Evolutionary conservation across 2,888 invertebrate species (phyloP), one percentile per base, ranked within the genome.

Genomic region (Cristatella mucedo): DNA sequence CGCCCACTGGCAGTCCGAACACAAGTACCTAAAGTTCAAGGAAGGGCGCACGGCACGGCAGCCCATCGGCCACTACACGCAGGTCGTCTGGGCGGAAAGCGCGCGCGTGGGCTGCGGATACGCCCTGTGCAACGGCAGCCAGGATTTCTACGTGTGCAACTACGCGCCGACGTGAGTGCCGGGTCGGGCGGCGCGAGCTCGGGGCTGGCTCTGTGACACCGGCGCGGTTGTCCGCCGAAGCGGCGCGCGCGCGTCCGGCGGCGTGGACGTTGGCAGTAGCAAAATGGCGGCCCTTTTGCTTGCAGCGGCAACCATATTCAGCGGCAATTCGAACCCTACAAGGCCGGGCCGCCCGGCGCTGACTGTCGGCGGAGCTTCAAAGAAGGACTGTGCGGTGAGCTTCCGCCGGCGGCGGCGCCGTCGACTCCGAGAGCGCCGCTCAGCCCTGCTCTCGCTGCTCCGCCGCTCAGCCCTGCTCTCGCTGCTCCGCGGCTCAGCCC

Each of bases 61-160:
- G 5, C 22, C 24, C 7, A 36, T 36, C n/a, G 36, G 36, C n/a
- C 36, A 36, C 24, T 36, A 36, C 18, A 36, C 36, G 19, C 41
- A 40, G 38, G 42, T 42, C 32, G 40, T 46, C 31, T 34, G 43
- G 40, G 41, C 40, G 7, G 21, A 21, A n/a, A 26, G 42, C 2
- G 37, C 43, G 5, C 40, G 36, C 18, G 16, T 48, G 15, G 48
- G 48, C 13, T 48, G 48, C 40, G 46, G 45, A 9, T 43, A 43
- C 31, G 44, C 45, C 18, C 38, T 44, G 16, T 47, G 47, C 33
- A 40, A 45, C 19, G 39, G 34, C 29, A 38, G 41, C 7, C 20
- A 40, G n/a, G 29, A 41, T 22, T 44, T 32, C 41, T 44, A 44
- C 26, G 44, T 44, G 30, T 44, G 44, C 22, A 42, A 44, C 36